phyloP scores from a whole-genome alignment of 2,113 vertebrate species.

The Siniperca knerii region DNA sequence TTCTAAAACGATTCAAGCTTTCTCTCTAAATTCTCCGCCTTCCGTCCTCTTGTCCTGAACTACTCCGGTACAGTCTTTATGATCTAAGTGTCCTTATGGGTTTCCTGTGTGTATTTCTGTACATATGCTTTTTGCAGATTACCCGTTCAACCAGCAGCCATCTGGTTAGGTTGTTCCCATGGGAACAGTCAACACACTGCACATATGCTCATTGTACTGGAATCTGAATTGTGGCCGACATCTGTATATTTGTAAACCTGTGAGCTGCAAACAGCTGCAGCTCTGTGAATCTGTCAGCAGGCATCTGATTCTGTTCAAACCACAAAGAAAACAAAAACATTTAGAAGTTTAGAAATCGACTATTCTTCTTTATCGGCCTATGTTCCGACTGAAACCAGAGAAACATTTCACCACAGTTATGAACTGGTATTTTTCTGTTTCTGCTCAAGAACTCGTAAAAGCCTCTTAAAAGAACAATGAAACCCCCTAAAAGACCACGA shows the following conservation, averaged over 20 bases:
- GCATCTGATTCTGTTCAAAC: background rate
- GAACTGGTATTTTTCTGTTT: background rate
- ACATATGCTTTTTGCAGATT: constrained; percentile 5
- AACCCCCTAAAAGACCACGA: background rate
- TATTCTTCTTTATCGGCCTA: background rate
- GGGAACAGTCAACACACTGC: constrained; percentile 17
- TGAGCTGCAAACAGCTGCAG: constrained; percentile 19
- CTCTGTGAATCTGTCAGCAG: background rate
- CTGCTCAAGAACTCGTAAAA: background rate
- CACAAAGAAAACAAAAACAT: background rate
- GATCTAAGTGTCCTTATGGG: background rate
- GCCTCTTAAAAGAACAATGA: no score
- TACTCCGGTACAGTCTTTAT: background rate
- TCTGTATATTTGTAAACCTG: constrained; percentile 20
- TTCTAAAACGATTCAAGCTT: background rate
- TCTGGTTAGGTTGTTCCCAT: constrained; percentile 14
- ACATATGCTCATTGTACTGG: constrained; percentile 5
- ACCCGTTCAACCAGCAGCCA: background rate
- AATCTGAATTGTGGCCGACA: constrained; percentile 19
- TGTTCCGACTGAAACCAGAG: background rate
- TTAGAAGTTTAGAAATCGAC: background rate
- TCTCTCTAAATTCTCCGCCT: background rate
- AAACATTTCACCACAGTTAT: background rate
- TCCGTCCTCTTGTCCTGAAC: background rate
- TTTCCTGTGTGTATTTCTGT: background rate